A percentile compares a stretch with the other conserved stretches of the same genome.
Evolutionary conservation across 30 jellyfish, hydroid and myxozoan genomes (phyloP).

Genomic region (Catostylus mosaicus): DNA sequence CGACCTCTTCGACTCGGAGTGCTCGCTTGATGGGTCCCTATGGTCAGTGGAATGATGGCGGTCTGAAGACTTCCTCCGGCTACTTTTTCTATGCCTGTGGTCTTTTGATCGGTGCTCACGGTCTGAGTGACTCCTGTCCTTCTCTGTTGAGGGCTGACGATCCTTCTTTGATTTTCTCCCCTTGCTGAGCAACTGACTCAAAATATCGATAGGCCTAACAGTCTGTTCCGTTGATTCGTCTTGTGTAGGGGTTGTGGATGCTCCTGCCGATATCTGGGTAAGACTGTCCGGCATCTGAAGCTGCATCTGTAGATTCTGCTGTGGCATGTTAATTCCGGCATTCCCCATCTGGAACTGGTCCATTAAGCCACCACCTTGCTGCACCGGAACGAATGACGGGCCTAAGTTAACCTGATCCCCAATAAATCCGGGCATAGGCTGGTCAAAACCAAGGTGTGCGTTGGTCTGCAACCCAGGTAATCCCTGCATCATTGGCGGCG

Average conservation of each 20-base stretch:
- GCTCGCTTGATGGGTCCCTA: slow-evolving; percentile 26
- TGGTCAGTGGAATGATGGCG: slow-evolving; percentile 48
- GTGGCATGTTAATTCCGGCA: slow-evolving; percentile 11
- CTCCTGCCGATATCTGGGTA: slow-evolving; percentile 9
- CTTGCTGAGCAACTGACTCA: slow-evolving; percentile 52
- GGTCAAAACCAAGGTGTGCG: slow-evolving; percentile 19
- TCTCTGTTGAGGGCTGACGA: slow-evolving; percentile 19
- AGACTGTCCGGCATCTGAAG: slow-evolving; percentile 24
- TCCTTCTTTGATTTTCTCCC: slow-evolving; percentile 41
- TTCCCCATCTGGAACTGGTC: slow-evolving; percentile 26
- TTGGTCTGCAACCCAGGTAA: slow-evolving; percentile 2
- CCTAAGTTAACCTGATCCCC: slow-evolving; percentile 29
- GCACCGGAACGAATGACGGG: slow-evolving; percentile 18
- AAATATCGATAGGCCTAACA: slow-evolving; percentile 47
- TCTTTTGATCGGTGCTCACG: slow-evolving; percentile 35
- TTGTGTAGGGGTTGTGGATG: slow-evolving; percentile 63
- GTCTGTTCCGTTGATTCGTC: slow-evolving; percentile 51
- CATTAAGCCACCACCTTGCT: slow-evolving; percentile 1
- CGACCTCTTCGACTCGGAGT: slow-evolving; percentile 34
- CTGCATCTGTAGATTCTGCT: slow-evolving; percentile 37
- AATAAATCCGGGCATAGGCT: slow-evolving; percentile 20
- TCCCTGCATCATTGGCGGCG: slow-evolving; percentile 40
- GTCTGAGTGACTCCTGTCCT: slow-evolving; percentile 29
- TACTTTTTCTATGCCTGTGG: slow-evolving; percentile 44
- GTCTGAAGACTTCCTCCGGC: slow-evolving; percentile 36